Conservation (phyloP, 2,888 invertebrate genomes). For the Pristionchus mayeri region DNA sequence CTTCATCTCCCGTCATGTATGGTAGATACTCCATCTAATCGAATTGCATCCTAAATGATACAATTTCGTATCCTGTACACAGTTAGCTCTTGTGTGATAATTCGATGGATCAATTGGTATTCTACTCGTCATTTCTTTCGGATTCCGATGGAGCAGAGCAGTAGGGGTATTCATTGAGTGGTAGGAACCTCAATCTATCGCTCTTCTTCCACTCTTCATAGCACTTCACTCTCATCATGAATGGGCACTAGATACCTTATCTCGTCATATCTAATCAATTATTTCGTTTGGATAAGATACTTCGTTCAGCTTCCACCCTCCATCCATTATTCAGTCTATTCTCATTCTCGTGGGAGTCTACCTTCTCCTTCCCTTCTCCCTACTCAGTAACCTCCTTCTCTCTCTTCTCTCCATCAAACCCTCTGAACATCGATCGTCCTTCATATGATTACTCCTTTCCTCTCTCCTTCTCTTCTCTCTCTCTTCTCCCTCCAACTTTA, state of each 20-base stretch:
- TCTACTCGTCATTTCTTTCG: neutral
- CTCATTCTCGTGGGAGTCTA: neutral
- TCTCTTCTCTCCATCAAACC: constrained; percentile 36
- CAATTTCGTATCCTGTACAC: neutral
- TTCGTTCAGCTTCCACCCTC: neutral
- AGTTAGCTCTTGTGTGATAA: constrained; percentile 19
- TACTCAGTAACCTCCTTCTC: neutral
- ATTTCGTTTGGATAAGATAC: neutral
- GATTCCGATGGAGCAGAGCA: neutral
- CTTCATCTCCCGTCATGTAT: constrained; percentile 9
- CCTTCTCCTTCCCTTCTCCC: neutral
- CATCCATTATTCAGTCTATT: constrained; percentile 2
- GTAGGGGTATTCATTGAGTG: constrained; percentile 20
- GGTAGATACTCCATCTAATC: too few relatives aligned
- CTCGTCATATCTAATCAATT: neutral
- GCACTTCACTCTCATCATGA: neutral
- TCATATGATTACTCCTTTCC: constrained; percentile 21
- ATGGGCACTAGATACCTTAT: neutral
- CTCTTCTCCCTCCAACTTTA: constrained; percentile 31
- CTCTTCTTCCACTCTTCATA: neutral
- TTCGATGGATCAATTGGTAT: neutral
- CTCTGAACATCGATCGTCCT: constrained; percentile 39
- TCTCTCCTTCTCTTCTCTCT: constrained; percentile 18
- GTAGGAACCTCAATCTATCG: neutral
- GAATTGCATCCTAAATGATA: neutral